These are phyloP conservation scores for Tinea pellionella DNA, from an alignment of 2,888 invertebrate species.

Conservation along the genomic window DNA sequence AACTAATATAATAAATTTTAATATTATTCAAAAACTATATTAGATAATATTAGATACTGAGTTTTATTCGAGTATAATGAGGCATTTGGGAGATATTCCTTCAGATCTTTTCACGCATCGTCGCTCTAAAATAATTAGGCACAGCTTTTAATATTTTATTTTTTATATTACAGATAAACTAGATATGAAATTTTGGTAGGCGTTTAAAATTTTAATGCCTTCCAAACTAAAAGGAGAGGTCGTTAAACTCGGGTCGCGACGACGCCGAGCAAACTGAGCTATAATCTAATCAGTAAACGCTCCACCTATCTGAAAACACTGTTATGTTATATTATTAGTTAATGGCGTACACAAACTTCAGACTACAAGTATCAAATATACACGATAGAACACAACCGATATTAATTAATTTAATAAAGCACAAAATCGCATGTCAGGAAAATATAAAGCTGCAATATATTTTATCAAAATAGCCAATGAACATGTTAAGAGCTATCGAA, in stretches of 20 bases:
- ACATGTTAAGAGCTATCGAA: slow-evolving; percentile 7
- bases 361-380: neutral
- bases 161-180: no score
- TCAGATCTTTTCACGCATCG: no score
- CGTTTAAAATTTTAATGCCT: neutral
- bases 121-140: no score
- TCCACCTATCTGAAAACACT: slow-evolving; percentile 8
- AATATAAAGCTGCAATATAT: neutral
- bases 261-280: slow-evolving; percentile 11
- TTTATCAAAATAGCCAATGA: neutral
- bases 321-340: no score
- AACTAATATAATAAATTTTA: no score
- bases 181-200: no score
- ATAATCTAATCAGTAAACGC: slow-evolving; percentile 10
- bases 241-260: slow-evolving; percentile 12
- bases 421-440: neutral
- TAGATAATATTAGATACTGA: no score
- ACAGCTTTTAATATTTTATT: no score
- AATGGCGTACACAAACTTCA: neutral
- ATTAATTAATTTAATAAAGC: neutral
- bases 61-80: no score
- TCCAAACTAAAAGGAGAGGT: neutral
- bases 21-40: no score
- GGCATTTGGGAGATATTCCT: no score
- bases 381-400: neutral